Evolutionary conservation across 37 sponge, comb jelly and placozoan species (phyloP), one percentile per base, ranked within the genome.

Genomic region (Tethya wilhelma): DNA sequence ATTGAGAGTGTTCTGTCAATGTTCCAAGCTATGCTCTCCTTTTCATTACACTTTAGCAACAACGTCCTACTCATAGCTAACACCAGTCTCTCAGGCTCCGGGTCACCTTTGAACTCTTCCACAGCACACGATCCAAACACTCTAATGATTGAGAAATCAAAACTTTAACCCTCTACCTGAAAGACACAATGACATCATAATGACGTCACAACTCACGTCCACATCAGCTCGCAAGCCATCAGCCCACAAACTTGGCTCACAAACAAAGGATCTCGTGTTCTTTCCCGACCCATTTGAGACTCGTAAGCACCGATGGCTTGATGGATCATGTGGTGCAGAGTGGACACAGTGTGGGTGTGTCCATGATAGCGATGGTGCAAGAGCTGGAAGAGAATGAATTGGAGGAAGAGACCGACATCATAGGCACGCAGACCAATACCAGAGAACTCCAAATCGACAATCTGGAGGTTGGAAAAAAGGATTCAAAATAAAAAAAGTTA

Each of bases 401-500:
- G 31, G 26, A 71, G 45, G 5, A 42, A 44, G 17, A 71, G 45
- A 42, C 30, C 71, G 23, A 71, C 2, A 22, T 71, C 71, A 44
- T 71, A 71, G 20, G 71, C 71, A 19, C 71, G 39, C 45, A 71
- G 71, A n/a, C 71, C 71, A 71, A 71, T n/a, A 20, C 71, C 71
- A 71, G 71, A 41, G 44, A 71, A 71, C 29, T 71, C 71, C 28
- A 71, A n/a, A 22, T 71, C 71, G 44, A 71, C 28, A 4, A 71
- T 22, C 71, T 71, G 26, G 4, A 67, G 6, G 22, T 7, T 26
- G 28, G 25, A 60, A 60, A 12, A 26, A 60, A n/a, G 28, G 23
- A 25, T 49, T 49, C 55, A 9, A 9, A 19, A 14, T 49, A 49
- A 49, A 19, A n/a, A 26, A n/a, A 12, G 22, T 25, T 25, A 62